Conservation (phyloP, 2,888 invertebrate genomes). For the Caenorhabditis auriculariae region DNA sequence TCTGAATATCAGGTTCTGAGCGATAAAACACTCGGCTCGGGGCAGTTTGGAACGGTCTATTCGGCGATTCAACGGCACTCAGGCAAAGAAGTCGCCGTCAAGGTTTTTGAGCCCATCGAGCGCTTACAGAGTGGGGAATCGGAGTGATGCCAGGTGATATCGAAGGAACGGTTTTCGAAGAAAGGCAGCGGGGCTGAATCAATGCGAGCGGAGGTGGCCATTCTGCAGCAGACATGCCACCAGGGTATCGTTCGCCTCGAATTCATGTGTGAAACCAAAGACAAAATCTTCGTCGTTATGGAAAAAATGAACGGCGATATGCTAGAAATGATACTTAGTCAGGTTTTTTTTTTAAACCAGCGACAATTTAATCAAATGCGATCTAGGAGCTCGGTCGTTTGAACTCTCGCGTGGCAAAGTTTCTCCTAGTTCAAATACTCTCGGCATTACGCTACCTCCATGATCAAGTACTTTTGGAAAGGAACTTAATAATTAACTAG, state of each 20-base stretch:
- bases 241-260: slow-evolving; percentile 79
- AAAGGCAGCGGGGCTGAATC: slow-evolving; percentile 53
- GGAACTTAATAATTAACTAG: neutral
- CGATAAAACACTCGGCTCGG: slow-evolving; percentile 94
- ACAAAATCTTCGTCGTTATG: slow-evolving; percentile 98
- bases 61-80: slow-evolving; percentile 72
- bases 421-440: slow-evolving; percentile 75
- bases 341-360: slow-evolving; percentile 5
- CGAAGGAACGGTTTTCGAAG: slow-evolving; percentile 61
- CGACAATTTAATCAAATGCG: neutral
- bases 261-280: slow-evolving; percentile 96
- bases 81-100: slow-evolving; percentile 61
- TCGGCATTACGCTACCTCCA: slow-evolving; percentile 93
- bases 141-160: slow-evolving; percentile 48
- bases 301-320: slow-evolving; percentile 98
- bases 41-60: slow-evolving; percentile 98
- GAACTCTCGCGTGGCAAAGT: slow-evolving; percentile 77
- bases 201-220: slow-evolving; percentile 56
- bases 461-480: slow-evolving; percentile 71
- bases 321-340: slow-evolving; percentile 72
- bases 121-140: too few species aligned
- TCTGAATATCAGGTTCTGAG: slow-evolving; percentile 70
- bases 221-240: slow-evolving; percentile 63
- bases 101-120: too few species aligned
- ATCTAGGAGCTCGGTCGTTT: slow-evolving; percentile 76